Base-by-base conservation (phyloP, 2,113 vertebrate genomes). In the Ophthalmotilapia sp. region DNA sequence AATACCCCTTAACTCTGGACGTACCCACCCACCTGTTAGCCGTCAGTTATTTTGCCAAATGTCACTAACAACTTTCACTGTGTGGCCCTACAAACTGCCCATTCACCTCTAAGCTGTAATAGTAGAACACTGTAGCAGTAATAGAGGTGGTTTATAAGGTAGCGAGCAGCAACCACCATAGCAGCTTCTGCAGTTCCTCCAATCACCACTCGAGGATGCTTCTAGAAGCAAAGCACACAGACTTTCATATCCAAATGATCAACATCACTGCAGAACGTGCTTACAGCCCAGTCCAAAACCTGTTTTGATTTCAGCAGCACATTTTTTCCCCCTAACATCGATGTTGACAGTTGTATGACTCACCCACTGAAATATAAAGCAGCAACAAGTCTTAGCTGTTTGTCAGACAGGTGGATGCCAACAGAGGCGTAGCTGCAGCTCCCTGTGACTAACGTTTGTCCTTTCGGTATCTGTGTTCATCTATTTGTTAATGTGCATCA, bases 11-110 rank as follows among this genome's bases (percentile, higher is more conserved):
- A 70, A 23, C 65, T 70, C 36, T 42, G 38, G 65, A 42, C 12
- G 12, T 70, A 14, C 7, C 13, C 38, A 21, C 36, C 11, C n/a
- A 70, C 65, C 21, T 40, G 21, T 45, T 45, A 26, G 38, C 65
- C 9, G 38, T 15, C 2, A 70, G 12, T 42, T 42, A 15, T 42
- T 0, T 45, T 21, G 21, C 38, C 21, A 73, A 15, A 73, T 42
- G 1, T 26, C 13, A 26, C 5, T 9, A 42, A 70, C 7, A 45
- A 73, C 8, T 0, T 21, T 45, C 21, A 15, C 13, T 17, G 2
- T 45, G n/a, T 10, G 13, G 13, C 68, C 14, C 21, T 73, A 73
- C 65, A 42, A 45, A 73, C 38, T 73, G 14, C 68, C 21, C 21
- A 15, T 45, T 75, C 9, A 75, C 42, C 13, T 17, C 40, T 47